phyloP scores from a whole-genome alignment of 2,797 vertebrate species.

The Clarias fuscus region DNA sequence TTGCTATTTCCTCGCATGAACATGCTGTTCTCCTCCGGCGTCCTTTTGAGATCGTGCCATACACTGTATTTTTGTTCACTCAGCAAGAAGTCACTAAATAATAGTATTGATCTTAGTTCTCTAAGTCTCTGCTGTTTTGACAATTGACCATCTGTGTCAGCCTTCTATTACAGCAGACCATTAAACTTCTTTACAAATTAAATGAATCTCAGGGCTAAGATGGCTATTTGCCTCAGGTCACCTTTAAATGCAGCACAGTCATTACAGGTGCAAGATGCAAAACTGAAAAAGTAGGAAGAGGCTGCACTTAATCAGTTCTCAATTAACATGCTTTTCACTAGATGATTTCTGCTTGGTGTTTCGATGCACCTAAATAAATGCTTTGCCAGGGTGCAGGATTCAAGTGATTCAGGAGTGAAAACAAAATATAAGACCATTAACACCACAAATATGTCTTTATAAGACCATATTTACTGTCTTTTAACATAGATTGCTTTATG shows the following conservation, averaged over 20 bases:
- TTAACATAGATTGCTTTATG: neutral
- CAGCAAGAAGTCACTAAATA: conserved; percentile 12
- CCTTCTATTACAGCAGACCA: conserved; percentile 29
- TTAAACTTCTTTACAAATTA: conserved; percentile 34
- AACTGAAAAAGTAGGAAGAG: conserved; percentile 31
- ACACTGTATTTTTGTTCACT: neutral
- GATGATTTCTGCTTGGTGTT: conserved; percentile 49
- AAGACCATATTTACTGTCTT: neutral
- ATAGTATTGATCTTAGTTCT: neutral
- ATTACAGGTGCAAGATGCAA: conserved; percentile 30
- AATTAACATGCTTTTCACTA: conserved; percentile 51
- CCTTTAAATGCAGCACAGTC: conserved; percentile 19
- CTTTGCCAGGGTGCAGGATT: conserved; percentile 56
- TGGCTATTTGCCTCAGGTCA: conserved; percentile 27
- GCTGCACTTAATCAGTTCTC: conserved; percentile 44
- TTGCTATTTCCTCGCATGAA: neutral
- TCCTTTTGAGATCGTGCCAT: conserved; percentile 17
- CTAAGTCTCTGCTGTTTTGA: neutral
- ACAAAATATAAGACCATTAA: too few species aligned
- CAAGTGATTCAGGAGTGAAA: conserved; percentile 65
- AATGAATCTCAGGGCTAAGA: conserved; percentile 29
- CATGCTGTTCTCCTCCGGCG: conserved; percentile 12
- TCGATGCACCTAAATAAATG: conserved; percentile 58
- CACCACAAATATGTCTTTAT: neutral
- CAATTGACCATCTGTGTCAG: conserved; percentile 24